Percentiles rank a stretch among this genome's conserved stretches.
Evolutionary conservation across 2,797 vertebrate species (phyloP).

Genomic region (Merluccius polli): DNA sequence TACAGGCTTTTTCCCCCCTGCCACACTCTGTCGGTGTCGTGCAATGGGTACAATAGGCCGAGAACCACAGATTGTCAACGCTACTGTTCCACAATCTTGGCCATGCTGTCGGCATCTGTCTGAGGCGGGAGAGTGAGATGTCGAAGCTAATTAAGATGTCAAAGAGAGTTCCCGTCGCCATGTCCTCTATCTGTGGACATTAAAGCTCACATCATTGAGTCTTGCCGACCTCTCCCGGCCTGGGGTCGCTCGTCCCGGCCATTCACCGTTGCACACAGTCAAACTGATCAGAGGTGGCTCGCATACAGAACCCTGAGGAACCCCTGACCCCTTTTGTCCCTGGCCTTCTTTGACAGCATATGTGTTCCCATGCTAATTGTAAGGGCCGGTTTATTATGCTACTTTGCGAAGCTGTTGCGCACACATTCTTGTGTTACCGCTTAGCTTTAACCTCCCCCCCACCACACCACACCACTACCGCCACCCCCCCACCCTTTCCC

Average conservation of each 20-base stretch:
- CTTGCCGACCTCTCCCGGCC: constrained; percentile 71
- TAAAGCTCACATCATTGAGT: constrained; percentile 79
- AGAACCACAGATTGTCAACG: constrained; percentile 17
- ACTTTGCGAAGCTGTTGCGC: constrained; percentile 61
- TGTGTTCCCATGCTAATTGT: constrained; percentile 74
- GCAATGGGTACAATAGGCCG: constrained; percentile 7
- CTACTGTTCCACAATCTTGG: constrained; percentile 35
- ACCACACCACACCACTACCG: neutral
- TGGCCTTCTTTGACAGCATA: constrained; percentile 62
- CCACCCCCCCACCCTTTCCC: constrained; percentile 26
- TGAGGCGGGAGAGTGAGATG: constrained; percentile 58
- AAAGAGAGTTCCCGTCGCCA: constrained; percentile 61
- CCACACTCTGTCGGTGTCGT: neutral
- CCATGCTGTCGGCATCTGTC: constrained; percentile 48
- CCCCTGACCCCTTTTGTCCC: constrained; percentile 68
- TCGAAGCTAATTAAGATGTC: constrained; percentile 77
- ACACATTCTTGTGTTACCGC: constrained; percentile 62
- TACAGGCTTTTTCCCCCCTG: neutral
- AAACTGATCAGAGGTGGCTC: constrained; percentile 69
- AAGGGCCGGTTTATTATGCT: constrained; percentile 68
- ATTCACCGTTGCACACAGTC: constrained; percentile 67
- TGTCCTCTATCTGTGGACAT: constrained; percentile 72
- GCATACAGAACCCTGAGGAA: constrained; percentile 67
- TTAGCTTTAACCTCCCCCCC: constrained; percentile 29
- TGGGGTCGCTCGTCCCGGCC: constrained; percentile 57